Conservation (phyloP, 2,797 vertebrate genomes). For the Channa striata region DNA sequence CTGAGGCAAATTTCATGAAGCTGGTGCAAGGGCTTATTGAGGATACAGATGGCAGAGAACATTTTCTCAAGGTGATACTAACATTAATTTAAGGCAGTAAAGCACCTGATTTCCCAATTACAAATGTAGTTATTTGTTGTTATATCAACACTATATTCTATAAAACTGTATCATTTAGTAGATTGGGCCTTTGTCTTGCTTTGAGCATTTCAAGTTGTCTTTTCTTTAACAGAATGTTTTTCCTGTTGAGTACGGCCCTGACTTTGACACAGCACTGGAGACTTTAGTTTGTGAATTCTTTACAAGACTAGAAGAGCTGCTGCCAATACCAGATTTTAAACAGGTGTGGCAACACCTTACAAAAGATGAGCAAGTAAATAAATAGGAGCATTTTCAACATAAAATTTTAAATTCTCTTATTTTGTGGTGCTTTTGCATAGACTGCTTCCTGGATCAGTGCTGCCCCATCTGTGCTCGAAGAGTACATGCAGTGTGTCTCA, state of each 20-base stretch:
- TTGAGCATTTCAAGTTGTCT: background rate
- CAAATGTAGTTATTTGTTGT: no score
- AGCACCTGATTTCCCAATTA: background rate
- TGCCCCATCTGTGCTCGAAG: constrained; percentile 79
- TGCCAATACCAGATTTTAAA: constrained; percentile 83
- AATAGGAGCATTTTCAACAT: background rate
- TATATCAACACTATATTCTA: no score
- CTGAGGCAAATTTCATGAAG: constrained; percentile 84
- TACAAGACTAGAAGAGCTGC: constrained; percentile 78
- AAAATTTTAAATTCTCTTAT: background rate
- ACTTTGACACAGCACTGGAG: constrained; percentile 81
- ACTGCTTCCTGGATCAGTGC: constrained; percentile 82
- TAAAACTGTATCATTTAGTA: background rate
- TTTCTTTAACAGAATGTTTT: constrained; percentile 76
- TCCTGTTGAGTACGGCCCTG: constrained; percentile 81
- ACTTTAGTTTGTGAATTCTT: constrained; percentile 82
- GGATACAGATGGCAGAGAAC: constrained; percentile 81
- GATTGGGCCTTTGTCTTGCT: background rate
- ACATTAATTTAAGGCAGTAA: background rate
- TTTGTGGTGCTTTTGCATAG: constrained; percentile 34
- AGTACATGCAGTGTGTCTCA: constrained; percentile 83
- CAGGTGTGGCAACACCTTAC: constrained; percentile 58
- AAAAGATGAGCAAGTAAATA: background rate
- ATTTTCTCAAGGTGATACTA: constrained; percentile 78
- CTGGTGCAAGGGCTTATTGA: constrained; percentile 82